Percentiles rank a stretch among this genome's conserved stretches.
Evolutionary conservation across 2,113 vertebrate genomes (phyloP).

Genomic region (Bos javanicus): DNA sequence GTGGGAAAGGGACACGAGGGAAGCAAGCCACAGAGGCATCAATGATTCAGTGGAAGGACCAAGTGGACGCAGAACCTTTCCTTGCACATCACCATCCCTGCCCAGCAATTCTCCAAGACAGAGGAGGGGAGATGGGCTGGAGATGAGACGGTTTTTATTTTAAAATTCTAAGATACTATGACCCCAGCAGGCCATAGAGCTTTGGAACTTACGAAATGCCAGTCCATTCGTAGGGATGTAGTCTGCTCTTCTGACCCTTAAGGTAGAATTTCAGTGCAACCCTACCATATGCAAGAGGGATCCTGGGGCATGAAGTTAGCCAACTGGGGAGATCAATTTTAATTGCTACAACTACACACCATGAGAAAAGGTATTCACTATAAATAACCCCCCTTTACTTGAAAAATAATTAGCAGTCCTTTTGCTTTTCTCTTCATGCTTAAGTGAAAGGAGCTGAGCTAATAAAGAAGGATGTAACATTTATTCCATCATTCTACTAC

Average conservation of each 20-base stretch:
- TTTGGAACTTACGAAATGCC: background rate
- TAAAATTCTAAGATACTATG: background rate
- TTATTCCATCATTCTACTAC: background rate
- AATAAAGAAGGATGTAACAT: background rate
- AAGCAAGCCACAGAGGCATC: background rate
- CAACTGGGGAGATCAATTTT: background rate
- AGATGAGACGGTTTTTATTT: background rate
- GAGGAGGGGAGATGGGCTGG: background rate
- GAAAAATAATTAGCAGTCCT: background rate
- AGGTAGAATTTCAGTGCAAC: background rate
- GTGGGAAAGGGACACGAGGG: background rate
- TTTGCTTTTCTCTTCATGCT: background rate
- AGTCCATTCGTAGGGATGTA: background rate
- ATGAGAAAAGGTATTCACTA: background rate
- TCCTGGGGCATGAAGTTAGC: background rate
- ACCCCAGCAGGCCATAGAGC: background rate
- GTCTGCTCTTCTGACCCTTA: background rate
- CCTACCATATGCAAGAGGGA: background rate
- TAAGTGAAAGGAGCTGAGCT: background rate
- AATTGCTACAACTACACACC: background rate
- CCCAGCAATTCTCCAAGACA: background rate
- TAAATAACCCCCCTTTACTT: background rate
- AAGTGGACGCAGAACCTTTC: background rate
- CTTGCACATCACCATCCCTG: background rate
- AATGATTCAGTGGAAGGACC: background rate